These are phyloP conservation scores for Tapera naevia DNA, from an alignment of 2,797 vertebrate species.

Conservation along the genomic window DNA sequence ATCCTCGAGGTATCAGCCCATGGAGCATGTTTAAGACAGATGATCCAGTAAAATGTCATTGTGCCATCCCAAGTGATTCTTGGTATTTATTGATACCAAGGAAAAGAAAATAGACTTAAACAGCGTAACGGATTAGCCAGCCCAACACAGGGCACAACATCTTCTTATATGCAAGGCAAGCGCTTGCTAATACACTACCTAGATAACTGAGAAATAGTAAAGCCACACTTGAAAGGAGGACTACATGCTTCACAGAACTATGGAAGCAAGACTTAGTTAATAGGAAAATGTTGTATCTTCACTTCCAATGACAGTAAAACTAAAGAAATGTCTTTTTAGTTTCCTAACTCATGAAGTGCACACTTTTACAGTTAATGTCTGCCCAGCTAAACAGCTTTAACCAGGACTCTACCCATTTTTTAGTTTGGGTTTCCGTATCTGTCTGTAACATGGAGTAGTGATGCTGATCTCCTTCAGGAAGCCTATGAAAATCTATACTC, in stretches of 20 bases:
- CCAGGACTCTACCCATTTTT: neutral
- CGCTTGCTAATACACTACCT: neutral
- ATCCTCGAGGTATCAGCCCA: neutral
- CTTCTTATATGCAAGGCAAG: neutral
- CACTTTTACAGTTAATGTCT: neutral
- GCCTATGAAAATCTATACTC: neutral
- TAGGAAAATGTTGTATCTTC: neutral
- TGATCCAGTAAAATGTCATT: slow-evolving; percentile 17
- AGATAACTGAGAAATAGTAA: neutral
- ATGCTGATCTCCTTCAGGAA: neutral
- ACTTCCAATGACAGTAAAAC: neutral
- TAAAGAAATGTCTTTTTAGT: neutral
- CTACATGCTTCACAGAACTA: neutral
- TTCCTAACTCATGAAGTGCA: neutral
- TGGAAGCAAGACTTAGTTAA: neutral
- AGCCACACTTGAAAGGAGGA: neutral
- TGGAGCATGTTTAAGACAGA: neutral
- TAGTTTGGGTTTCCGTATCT: rapidly evolving
- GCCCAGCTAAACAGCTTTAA: neutral
- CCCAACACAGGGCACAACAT: neutral
- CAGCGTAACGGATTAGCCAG: neutral
- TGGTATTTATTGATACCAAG: slow-evolving; percentile 6
- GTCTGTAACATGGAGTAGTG: neutral
- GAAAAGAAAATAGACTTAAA: slow-evolving; percentile 34
- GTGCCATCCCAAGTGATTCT: neutral